These are phyloP conservation scores for Ichneumoninae sp. DNA, from an alignment of 2,888 invertebrate genomes.

Conservation along the genomic window DNA sequence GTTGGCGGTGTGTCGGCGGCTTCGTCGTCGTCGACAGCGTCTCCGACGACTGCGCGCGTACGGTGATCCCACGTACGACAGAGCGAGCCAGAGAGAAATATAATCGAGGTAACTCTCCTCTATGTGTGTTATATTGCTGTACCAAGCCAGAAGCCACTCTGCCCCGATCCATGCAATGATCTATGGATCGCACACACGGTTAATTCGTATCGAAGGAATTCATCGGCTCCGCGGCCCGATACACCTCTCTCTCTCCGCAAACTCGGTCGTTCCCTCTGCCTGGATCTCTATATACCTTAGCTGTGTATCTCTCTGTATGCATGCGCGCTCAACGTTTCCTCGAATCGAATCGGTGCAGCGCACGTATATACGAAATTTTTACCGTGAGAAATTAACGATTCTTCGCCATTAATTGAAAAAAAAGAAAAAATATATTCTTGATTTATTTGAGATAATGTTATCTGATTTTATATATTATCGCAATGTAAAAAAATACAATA, in stretches of 20 bases:
- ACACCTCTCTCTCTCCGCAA: conserved; percentile 9
- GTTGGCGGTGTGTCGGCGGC: conserved; percentile 66
- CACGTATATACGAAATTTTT: background rate
- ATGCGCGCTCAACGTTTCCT: conserved; percentile 15
- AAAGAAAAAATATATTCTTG: background rate
- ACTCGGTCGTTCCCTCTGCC: conserved; percentile 10
- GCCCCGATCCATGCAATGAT: conserved; percentile 70
- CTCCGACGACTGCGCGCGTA: conserved; percentile 60
- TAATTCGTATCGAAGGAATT: conserved; percentile 76
- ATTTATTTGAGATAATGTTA: background rate
- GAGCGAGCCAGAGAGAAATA: conserved; percentile 30
- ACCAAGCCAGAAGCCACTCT: conserved; percentile 50
- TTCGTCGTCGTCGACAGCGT: conserved; percentile 40
- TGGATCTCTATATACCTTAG: background rate
- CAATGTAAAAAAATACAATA: background rate
- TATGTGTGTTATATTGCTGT: background rate
- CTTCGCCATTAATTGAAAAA: background rate
- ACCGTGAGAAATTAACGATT: background rate
- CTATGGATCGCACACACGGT: conserved; percentile 75
- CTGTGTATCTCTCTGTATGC: background rate
- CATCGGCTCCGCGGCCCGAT: conserved; percentile 59
- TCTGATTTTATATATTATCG: background rate
- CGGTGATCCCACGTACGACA: conserved; percentile 68
- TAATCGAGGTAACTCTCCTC: conserved; percentile 21
- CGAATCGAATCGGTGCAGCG: background rate